phyloP scores from a whole-genome alignment of 2,888 invertebrate genomes.

The Autographa gamma region DNA sequence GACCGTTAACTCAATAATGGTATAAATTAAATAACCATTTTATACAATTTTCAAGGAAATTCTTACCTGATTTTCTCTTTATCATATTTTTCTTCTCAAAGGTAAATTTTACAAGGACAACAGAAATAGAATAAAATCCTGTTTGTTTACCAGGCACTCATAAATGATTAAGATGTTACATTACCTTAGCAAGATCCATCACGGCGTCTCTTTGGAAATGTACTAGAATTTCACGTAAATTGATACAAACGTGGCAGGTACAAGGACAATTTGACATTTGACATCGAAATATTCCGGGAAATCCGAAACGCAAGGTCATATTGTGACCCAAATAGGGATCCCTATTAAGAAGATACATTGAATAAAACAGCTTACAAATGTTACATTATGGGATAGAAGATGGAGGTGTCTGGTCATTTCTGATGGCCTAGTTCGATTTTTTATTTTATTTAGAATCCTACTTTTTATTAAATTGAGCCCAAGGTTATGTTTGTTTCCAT shows the following conservation, averaged over 20 bases:
- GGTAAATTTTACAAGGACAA: background rate
- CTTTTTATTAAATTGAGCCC: background rate
- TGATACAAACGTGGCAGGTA: constrained; percentile 20
- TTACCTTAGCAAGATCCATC: background rate
- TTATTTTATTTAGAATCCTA: background rate
- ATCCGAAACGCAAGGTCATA: constrained; percentile 32
- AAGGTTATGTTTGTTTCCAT: constrained; percentile 27
- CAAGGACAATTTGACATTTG: constrained; percentile 36
- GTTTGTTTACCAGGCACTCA: constrained; percentile 10
- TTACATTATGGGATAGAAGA: constrained; percentile 8
- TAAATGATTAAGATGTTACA: constrained; percentile 9
- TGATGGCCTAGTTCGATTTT: constrained; percentile 29
- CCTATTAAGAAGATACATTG: constrained; percentile 38
- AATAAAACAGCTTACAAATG: constrained; percentile 17
- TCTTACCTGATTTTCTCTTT: too few relatives aligned
- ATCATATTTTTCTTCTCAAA: too few relatives aligned
- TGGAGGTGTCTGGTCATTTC: constrained; percentile 22
- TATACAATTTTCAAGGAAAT: too few relatives aligned
- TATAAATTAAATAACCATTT: too few relatives aligned
- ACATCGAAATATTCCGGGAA: constrained; percentile 40
- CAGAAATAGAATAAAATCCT: background rate
- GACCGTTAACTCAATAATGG: too few relatives aligned
- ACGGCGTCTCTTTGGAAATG: constrained; percentile 14
- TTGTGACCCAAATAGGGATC: constrained; percentile 43
- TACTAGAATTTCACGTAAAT: constrained; percentile 23